phyloP scores from a whole-genome alignment of 2,797 vertebrate species.

The Moxostoma hubbsi region DNA sequence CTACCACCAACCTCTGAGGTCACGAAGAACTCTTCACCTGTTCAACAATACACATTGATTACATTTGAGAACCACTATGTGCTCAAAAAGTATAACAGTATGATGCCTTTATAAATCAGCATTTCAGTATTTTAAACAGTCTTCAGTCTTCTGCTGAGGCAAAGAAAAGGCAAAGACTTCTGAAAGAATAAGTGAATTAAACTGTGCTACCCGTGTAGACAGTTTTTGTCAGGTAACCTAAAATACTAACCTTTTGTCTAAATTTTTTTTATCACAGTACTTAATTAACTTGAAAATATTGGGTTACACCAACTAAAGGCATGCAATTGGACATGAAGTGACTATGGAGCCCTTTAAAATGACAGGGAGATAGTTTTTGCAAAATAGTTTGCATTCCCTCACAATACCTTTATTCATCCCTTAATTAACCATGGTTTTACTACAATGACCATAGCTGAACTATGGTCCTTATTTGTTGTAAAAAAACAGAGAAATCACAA shows the following conservation, averaged over 20 bases:
- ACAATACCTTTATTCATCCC: too few species aligned
- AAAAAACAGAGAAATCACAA: too few species aligned
- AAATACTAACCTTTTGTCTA: not conserved
- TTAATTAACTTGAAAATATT: not conserved
- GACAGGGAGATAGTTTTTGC: too few species aligned
- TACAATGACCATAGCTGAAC: too few species aligned
- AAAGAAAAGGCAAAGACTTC: not conserved
- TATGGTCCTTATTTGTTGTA: too few species aligned
- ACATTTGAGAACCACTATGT: slow-evolving; percentile 50
- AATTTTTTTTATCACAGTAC: not conserved
- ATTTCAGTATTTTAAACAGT: not conserved
- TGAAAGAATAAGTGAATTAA: not conserved
- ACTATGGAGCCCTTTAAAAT: too few species aligned
- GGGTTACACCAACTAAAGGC: not conserved
- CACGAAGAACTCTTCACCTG: slow-evolving; percentile 44
- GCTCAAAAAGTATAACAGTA: slow-evolving; percentile 31
- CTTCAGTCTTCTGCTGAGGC: not conserved
- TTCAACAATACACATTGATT: slow-evolving; percentile 58
- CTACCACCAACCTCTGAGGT: slow-evolving; percentile 55
- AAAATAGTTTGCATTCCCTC: too few species aligned
- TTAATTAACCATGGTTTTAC: too few species aligned
- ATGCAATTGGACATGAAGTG: too few species aligned
- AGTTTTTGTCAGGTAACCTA: not conserved
- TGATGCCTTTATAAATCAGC: not conserved
- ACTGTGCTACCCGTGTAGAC: not conserved